phyloP scores from a whole-genome alignment of 2,113 vertebrate species.

The Osmerus eperlanus region DNA sequence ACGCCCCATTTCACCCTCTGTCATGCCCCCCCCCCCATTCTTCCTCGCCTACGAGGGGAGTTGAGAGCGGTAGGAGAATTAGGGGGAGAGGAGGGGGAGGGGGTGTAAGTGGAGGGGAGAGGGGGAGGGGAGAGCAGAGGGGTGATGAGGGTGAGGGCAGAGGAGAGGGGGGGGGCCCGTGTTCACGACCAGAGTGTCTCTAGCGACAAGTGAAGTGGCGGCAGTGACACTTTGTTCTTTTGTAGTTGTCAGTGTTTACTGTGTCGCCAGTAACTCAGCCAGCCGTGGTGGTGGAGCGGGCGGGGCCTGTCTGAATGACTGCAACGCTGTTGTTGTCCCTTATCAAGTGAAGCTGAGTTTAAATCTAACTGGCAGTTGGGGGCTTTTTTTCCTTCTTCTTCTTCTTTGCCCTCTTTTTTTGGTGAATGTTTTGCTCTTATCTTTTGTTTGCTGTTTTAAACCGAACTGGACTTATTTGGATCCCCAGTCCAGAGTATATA shows the following conservation, averaged over 20 bases:
- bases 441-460: background rate
- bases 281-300: background rate
- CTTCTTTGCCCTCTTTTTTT: background rate
- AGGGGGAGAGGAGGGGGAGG: background rate
- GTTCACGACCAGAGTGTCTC: constrained; percentile 8
- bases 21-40: constrained; percentile 15
- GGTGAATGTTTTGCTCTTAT: background rate
- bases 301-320: background rate
- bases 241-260: constrained; percentile 55
- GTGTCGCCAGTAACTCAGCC: constrained; percentile 5
- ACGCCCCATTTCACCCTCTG: constrained; percentile 32
- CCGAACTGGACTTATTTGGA: background rate
- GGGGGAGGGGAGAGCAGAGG: too few relatives aligned
- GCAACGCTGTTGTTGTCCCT: constrained; percentile 21
- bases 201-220: constrained; percentile 5
- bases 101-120: background rate
- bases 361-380: constrained; percentile 32
- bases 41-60: constrained; percentile 12
- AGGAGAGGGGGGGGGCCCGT: background rate
- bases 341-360: constrained; percentile 48
- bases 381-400: background rate
- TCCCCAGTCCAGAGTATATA: background rate
- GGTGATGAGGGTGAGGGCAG: background rate
- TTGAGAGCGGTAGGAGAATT: too few relatives aligned
- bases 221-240: constrained; percentile 36